These are phyloP conservation scores for Strongylocentrotus purpuratus DNA, from an alignment of 35 echinoderm and acorn worm genomes.

Conservation along the genomic window DNA sequence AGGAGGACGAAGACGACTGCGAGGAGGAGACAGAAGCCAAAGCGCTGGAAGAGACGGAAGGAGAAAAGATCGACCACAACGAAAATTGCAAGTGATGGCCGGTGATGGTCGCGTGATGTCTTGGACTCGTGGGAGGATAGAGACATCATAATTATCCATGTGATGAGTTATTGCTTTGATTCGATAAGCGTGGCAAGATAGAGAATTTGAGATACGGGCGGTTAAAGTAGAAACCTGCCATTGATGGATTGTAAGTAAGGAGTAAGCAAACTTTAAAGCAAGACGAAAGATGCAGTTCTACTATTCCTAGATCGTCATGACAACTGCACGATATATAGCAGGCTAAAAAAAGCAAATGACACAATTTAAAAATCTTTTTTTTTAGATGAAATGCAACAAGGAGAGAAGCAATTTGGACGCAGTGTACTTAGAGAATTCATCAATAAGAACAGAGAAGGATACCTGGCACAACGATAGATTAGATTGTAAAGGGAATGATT, in stretches of 20 bases:
- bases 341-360: background rate
- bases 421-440: no score
- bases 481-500: no score
- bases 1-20: slow-evolving; percentile 29
- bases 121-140: no score
- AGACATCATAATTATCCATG: no score
- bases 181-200: background rate
- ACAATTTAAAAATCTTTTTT: background rate
- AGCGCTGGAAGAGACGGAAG: slow-evolving; percentile 37
- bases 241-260: background rate
- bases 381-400: background rate
- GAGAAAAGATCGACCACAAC: slow-evolving; percentile 19
- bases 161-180: background rate
- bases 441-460: no score
- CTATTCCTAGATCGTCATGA: background rate
- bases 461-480: no score
- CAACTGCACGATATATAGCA: background rate
- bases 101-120: background rate
- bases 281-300: no score
- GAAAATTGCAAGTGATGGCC: slow-evolving; percentile 1
- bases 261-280: background rate
- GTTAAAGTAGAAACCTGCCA: background rate
- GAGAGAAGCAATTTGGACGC: background rate
- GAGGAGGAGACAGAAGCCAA: slow-evolving; percentile 48
- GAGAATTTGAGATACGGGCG: background rate